Evolutionary conservation across 1,140 invertebrate species (phyloP), one percentile per base, ranked within the genome.

Genomic region (Drosophila teissieri): DNA sequence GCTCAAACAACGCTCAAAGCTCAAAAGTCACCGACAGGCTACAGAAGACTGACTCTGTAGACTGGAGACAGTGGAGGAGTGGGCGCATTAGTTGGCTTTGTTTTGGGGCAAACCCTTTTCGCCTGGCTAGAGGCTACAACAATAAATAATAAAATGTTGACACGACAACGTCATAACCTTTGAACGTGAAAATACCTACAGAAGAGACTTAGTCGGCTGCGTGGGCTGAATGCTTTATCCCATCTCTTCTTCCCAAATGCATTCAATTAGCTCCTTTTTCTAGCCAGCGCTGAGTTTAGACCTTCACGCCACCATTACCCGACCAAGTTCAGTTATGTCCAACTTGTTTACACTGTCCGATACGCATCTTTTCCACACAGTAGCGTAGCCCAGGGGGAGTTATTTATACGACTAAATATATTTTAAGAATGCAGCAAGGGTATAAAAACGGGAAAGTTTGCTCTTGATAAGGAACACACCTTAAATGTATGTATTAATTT

Each of bases 91-190:
- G 83, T 65, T 72, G 75, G 67, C 84, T 89, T 88, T 88, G 82
- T 89, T 89, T 88, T 89, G 72, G 79, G 84, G 80, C 83, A 88
- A 88, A 78, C 80, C 85, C 84, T 89, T 84, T 89, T 69, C 69
- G 69, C 69, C 58, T 49, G 37, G 57, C 69, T 63, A 73, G 58
- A 63, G 70, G 58, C 49, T 31, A 56, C 56, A 74, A 91, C 78
- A 88, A 91, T 91, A 91, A 91, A 91, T 90, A 91, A 91, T 90
- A 78, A 80, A 91, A 91, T 78, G 90, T 85, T 91, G 90, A 91
- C 90, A 91, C 86, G 90, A 91, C 90, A 79, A 90, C 90, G 90
- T 91, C 90, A 91, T 91, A 91, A 91, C 90, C 90, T 91, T 91
- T 91, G 90, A 91, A 91, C 90, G 86, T 90, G 80, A 91, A 91